Conservation (phyloP, 1,140 invertebrate species). For the Archivesica marissinica region DNA sequence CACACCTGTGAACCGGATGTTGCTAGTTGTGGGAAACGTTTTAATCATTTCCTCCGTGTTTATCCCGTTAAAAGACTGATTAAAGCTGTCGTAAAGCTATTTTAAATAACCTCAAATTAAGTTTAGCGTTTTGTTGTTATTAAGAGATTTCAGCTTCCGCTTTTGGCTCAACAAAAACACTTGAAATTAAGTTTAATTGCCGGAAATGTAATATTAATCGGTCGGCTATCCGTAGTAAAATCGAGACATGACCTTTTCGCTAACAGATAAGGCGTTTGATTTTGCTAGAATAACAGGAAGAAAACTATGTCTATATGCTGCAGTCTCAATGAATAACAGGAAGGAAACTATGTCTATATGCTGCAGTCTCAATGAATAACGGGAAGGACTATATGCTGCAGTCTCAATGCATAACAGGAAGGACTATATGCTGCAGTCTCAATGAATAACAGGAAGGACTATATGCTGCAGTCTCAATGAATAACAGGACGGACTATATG, state of each 20-base stretch:
- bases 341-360: too few relatives aligned
- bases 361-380: too few relatives aligned
- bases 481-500: too few relatives aligned
- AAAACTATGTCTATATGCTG: too few relatives aligned
- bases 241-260: slow-evolving; percentile 18
- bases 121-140: slow-evolving; percentile 17
- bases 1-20: background rate
- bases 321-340: too few relatives aligned
- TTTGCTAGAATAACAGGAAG: too few relatives aligned
- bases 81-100: background rate
- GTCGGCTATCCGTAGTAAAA: background rate
- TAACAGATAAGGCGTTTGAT: too few relatives aligned
- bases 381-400: too few relatives aligned
- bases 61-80: background rate
- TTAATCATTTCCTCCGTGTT: background rate
- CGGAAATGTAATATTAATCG: slow-evolving; percentile 24
- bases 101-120: slow-evolving; percentile 23
- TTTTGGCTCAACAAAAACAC: background rate
- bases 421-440: too few relatives aligned
- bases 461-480: too few relatives aligned
- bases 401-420: too few relatives aligned
- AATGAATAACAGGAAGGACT: too few relatives aligned
- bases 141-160: background rate
- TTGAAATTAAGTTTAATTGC: slow-evolving; percentile 18
- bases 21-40: background rate